Base-by-base conservation (phyloP, 2,888 invertebrate species). In the Frankliniella intonsa region DNA sequence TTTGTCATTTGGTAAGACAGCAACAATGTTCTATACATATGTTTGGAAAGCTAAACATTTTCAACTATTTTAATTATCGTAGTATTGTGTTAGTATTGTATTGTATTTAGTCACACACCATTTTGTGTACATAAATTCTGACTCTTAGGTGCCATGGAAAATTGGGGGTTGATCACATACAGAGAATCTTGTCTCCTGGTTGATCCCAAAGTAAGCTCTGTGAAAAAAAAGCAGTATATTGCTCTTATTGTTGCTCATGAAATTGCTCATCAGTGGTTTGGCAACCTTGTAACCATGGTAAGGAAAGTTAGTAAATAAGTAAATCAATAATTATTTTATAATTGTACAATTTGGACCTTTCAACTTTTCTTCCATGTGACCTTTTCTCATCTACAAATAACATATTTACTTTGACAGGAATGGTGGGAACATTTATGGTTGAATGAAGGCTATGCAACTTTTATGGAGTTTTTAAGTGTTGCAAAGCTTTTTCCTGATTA, bases 351-450 rank as follows among this genome's bases (percentile, higher is more conserved):
- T 38, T 38, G 38, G 2, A 38, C 2, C 38, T 38, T 38, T 38
- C 38, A 38, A 2, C 38, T 38, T 2, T 38, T 38, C 38, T 38
- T 5, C 38, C 38, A 38, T 38, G 17, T 62, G 0, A 12, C 11
- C 62, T 62, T 62, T 27, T 76, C 1, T 22, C 2, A n/a, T n/a
- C 1, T 38, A 2, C 38, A 62, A 62, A 62, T 17, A 14, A 62
- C 38, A 38, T 38, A 3, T 38, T 38, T 38, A 38, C 38, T 38
- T 83, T n/a, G n/a, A 9, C 84, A 90, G 90, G 96, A 97, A 88
- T 97, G 97, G 97, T 98, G 97, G 97, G 97, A 97, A 1, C 95
- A 98, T 89, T 89, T 96, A 55, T 98, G 98, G 98, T 89, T 98
- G 62, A 98, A 98, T 88, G 98, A 98, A 88, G 98, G 97, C 2